phyloP scores from a whole-genome alignment of 2,888 invertebrate species.

The Leptopilina drosophilae region DNA sequence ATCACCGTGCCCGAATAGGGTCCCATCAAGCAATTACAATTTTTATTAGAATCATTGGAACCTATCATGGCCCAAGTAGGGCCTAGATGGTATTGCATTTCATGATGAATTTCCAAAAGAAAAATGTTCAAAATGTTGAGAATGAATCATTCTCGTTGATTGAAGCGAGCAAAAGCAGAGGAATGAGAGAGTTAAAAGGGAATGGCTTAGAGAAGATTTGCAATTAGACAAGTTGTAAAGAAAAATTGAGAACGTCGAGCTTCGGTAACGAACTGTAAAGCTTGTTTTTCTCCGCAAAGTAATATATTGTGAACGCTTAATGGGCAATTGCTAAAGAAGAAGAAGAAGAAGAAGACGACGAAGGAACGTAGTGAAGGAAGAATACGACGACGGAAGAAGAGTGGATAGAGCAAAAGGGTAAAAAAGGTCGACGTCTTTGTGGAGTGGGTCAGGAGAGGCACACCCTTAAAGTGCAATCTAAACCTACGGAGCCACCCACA shows the following conservation, averaged over 20 bases:
- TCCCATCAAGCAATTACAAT: no score
- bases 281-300: slow-evolving; percentile 45
- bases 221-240: slow-evolving; percentile 29
- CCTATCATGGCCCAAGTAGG: no score
- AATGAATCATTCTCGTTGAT: slow-evolving; percentile 3
- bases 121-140: neutral
- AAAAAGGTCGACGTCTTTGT: slow-evolving; percentile 55
- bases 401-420: slow-evolving; percentile 45
- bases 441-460: slow-evolving; percentile 62
- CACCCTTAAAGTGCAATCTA: slow-evolving; percentile 52
- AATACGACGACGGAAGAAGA: slow-evolving; percentile 28
- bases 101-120: neutral
- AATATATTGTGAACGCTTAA: slow-evolving; percentile 50
- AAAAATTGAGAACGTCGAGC: neutral
- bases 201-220: neutral
- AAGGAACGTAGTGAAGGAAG: slow-evolving; percentile 42
- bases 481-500: slow-evolving; percentile 48
- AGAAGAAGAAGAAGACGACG: no score
- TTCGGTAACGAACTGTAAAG: slow-evolving; percentile 51
- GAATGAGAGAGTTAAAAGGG: neutral
- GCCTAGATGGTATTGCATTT: no score
- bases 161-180: slow-evolving; percentile 2
- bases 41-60: no score
- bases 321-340: slow-evolving; percentile 46
- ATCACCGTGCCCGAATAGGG: no score